Evolutionary conservation across 2,888 invertebrate species (phyloP), one percentile per base, ranked within the genome.

Genomic region (Pammene fasciana): DNA sequence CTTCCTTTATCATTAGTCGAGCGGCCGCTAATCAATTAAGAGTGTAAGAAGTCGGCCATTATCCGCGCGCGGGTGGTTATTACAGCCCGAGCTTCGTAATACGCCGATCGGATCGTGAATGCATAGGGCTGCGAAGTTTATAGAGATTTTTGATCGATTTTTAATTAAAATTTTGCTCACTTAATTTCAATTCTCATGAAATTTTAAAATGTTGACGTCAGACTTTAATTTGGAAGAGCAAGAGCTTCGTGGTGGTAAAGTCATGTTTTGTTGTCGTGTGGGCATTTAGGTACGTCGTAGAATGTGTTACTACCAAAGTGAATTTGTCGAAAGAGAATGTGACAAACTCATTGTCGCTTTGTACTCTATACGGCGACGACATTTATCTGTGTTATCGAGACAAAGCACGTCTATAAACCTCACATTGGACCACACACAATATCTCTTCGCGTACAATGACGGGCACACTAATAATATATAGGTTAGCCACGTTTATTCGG

Each of bases 11-110:
- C 91, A 93, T 93, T 92, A 93, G 88, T 82, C 89, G 85, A 86
- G 89, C 89, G 88, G 90, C 93, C 93, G 93, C 92, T 92, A 93
- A 93, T 93, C 93, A 93, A 93, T 93, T 93, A 93, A 93, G 92
- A 92, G 90, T 88, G 89, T 91, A 92, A 92, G 92, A 90, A 91
- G 92, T 91, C 89, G 86, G 88, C 90, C 87, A 92, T 92, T 92
- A 92, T 89, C 87, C 87, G 86, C 82, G 88, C 84, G 85, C 89
- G 91, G 88, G 89, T 86, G 87, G 91, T 91, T 91, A 92, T 92
- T 92, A 92, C 88, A 85, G 86, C 80, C 86, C 81, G 82, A 83
- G 86, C 87, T 85, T 86, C 87, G 88, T 89, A 91, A 91, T 89
- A 90, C 87, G 86, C 82, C 90, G 89, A 89, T 90, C 83, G 83